phyloP scores from a whole-genome alignment of 37 sponge, comb jelly and placozoan species.

The Amphimedon queenslandica region DNA sequence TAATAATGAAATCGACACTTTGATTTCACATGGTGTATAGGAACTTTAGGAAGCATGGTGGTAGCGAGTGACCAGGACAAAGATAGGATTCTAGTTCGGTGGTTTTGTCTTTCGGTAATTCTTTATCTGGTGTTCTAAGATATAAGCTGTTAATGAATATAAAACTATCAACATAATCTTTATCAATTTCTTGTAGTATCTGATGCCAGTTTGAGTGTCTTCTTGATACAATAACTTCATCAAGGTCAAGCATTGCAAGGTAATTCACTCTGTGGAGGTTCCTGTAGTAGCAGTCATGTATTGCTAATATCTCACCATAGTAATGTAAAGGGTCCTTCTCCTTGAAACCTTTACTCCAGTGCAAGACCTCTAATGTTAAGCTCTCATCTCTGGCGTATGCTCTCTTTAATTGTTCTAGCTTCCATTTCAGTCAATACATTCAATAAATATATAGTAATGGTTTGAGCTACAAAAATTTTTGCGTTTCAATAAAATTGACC shows the following conservation, averaged over 20 bases:
- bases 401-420: background rate
- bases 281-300: no score
- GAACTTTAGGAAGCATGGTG: conserved; percentile 3
- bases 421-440: background rate
- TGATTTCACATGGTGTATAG: background rate
- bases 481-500: conserved; percentile 17
- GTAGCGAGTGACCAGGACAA: background rate
- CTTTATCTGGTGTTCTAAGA: no score
- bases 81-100: no score
- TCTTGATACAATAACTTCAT: conserved; percentile 23
- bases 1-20: background rate
- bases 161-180: background rate
- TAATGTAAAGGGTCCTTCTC: no score
- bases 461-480: conserved; percentile 9
- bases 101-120: no score
- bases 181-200: background rate
- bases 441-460: conserved; percentile 6
- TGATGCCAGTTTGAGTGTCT: conserved; percentile 9
- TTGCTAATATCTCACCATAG: conserved; percentile 16
- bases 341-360: conserved; percentile 14
- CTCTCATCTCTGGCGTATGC: background rate
- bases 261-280: conserved; percentile 26
- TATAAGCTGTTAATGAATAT: conserved; percentile 8
- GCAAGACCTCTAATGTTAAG: no score
- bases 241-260: conserved; percentile 18